A percentile compares a stretch with the other conserved stretches of the same genome.
These are phyloP conservation scores for Drosophila malerkotliana DNA, from an alignment of 1,140 invertebrate genomes.

Conservation along the genomic window DNA sequence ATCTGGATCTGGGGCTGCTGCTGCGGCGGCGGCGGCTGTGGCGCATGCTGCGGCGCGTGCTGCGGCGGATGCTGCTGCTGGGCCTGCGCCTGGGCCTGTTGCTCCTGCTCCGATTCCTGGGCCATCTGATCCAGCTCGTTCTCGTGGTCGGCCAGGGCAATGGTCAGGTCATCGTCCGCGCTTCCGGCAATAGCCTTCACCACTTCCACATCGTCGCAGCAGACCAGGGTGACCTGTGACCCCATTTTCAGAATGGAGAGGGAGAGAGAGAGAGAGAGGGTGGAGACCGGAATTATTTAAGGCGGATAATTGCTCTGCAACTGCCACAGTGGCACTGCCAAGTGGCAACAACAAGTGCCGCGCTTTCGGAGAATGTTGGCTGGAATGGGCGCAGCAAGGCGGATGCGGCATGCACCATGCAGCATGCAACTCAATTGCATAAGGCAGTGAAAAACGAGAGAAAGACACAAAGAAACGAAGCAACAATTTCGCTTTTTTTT, in stretches of 20 bases:
- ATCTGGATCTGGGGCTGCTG: constrained; percentile 86
- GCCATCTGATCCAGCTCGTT: constrained; percentile 88
- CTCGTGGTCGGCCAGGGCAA: constrained; percentile 85
- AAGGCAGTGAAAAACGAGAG: constrained; percentile 47
- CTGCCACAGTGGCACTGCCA: not conserved
- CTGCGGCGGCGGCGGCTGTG: constrained; percentile 85
- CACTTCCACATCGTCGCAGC: constrained; percentile 87
- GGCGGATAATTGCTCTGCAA: constrained; percentile 6
- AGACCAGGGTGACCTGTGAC: constrained; percentile 55
- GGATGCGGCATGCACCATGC: constrained; percentile 72
- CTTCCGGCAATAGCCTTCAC: constrained; percentile 86
- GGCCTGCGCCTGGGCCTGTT: constrained; percentile 85
- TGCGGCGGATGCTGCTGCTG: constrained; percentile 86
- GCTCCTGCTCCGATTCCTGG: constrained; percentile 87
- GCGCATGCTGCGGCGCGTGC: constrained; percentile 85
- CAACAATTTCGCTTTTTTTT: constrained; percentile 77
- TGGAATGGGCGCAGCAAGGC: constrained; percentile 70
- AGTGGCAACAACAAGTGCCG: not conserved
- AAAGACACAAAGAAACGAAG: constrained; percentile 14
- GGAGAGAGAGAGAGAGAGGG: not conserved
- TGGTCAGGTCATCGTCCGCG: constrained; percentile 69
- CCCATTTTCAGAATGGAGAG: constrained; percentile 34
- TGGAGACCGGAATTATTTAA: constrained; percentile 19
- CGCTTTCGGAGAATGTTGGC: constrained; percentile 22
- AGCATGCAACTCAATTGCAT: constrained; percentile 74